These are phyloP conservation scores for Scaeva pyrastri DNA, from an alignment of 2,888 invertebrate species.

Conservation along the genomic window DNA sequence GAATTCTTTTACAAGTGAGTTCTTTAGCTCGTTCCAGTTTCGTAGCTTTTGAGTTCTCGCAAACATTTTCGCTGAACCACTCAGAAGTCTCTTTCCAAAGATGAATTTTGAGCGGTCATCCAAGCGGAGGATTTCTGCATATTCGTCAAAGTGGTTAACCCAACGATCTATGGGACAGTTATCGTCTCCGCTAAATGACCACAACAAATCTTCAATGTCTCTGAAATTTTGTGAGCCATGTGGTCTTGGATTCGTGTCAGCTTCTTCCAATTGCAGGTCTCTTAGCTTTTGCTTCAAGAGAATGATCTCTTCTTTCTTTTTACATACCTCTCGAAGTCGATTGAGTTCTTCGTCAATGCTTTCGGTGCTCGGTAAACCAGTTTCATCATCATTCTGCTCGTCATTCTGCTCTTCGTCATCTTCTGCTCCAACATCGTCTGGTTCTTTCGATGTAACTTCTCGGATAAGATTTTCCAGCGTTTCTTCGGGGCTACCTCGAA, in stretches of 20 bases:
- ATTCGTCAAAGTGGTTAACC: constrained; percentile 19
- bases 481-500: too few relatives aligned
- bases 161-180: too few relatives aligned
- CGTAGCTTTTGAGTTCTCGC: constrained; percentile 34
- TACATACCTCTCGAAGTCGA: background rate
- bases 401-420: too few relatives aligned
- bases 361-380: too few relatives aligned
- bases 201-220: too few relatives aligned
- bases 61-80: constrained; percentile 55
- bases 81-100: constrained; percentile 42
- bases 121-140: constrained; percentile 32
- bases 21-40: background rate
- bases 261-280: background rate
- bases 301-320: constrained; percentile 7
- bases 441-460: too few relatives aligned
- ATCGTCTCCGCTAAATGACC: background rate
- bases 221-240: too few relatives aligned
- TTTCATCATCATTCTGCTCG: too few relatives aligned
- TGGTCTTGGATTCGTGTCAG: too few relatives aligned
- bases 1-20: too few relatives aligned
- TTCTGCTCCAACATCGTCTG: too few relatives aligned
- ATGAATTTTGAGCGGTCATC: constrained; percentile 54
- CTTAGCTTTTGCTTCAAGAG: background rate
- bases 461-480: too few relatives aligned
- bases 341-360: constrained; percentile 46